Evolutionary conservation across 2,888 invertebrate genomes (phyloP).

Genomic region (Hofmannophila pseudospretella): DNA sequence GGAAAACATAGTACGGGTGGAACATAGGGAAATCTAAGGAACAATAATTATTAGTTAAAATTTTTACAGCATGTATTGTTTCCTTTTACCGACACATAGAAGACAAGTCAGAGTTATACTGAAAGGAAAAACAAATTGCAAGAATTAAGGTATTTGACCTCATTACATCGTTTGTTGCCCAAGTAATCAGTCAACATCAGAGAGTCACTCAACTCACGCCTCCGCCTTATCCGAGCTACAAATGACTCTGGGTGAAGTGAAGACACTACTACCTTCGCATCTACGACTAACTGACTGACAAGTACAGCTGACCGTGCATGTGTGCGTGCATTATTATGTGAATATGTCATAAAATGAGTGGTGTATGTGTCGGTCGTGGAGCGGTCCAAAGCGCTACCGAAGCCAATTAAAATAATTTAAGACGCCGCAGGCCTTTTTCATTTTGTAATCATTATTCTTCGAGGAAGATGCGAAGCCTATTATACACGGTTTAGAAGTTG

Average conservation of each 20-base stretch:
- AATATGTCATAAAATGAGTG: conserved; percentile 27
- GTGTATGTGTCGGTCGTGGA: conserved; percentile 40
- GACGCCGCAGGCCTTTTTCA: conserved; percentile 70
- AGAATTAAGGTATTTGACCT: conserved; percentile 8
- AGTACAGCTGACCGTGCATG: conserved; percentile 10
- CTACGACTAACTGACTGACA: background rate
- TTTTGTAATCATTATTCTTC: conserved; percentile 74
- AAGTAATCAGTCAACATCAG: conserved; percentile 12
- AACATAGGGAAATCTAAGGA: conserved; percentile 11
- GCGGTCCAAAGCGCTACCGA: conserved; percentile 66
- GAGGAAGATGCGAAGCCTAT: conserved; percentile 66
- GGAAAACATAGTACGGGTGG: conserved; percentile 35
- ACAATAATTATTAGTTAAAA: too few relatives aligned
- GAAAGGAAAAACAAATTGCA: conserved; percentile 1
- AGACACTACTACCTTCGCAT: background rate
- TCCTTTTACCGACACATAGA: too few relatives aligned
- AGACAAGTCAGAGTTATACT: too few relatives aligned
- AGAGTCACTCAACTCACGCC: conserved; percentile 10
- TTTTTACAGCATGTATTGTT: too few relatives aligned
- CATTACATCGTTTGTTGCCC: conserved; percentile 9
- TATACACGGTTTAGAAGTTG: conserved; percentile 69
- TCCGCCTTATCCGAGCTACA: background rate
- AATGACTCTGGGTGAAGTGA: background rate
- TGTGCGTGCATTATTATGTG: conserved; percentile 27
- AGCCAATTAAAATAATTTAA: conserved; percentile 79